Evolutionary conservation across 2,113 vertebrate species (phyloP).

Genomic region (Seriola quinqueradiata): DNA sequence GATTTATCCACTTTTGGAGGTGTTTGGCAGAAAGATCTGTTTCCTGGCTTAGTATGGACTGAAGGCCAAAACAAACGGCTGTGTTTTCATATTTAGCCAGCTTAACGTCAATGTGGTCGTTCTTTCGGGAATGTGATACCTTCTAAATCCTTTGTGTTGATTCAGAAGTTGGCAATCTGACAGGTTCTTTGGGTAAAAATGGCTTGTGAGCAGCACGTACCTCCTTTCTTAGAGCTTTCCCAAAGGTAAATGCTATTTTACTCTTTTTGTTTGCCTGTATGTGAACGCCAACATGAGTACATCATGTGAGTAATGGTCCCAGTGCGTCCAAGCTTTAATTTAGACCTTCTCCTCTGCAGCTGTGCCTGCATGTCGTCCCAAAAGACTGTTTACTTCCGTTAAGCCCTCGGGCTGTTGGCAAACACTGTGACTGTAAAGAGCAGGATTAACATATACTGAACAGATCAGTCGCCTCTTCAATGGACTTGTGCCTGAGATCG

Average conservation of each 20-base stretch:
- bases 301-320: not conserved
- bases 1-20: too few relatives aligned
- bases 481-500: not conserved
- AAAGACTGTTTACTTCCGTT: not conserved
- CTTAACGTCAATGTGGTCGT: too few relatives aligned
- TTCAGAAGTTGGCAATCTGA: not conserved
- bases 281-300: not conserved
- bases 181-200: not conserved
- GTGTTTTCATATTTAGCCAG: too few relatives aligned
- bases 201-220: not conserved
- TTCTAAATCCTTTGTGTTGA: too few relatives aligned
- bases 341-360: constrained; percentile 2
- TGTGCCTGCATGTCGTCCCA: not conserved
- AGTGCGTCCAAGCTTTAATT: not conserved
- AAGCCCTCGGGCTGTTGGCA: constrained; percentile 11
- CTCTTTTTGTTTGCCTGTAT: not conserved
- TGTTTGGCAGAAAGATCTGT: too few relatives aligned
- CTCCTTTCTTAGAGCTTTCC: not conserved
- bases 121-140: too few relatives aligned
- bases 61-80: too few relatives aligned
- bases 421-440: constrained; percentile 8
- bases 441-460: constrained; percentile 30
- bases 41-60: too few relatives aligned
- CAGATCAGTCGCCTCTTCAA: constrained; percentile 4
- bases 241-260: not conserved